These are phyloP conservation scores for Aegotheles bennettii DNA, from an alignment of 2,113 vertebrate species.

Conservation along the genomic window DNA sequence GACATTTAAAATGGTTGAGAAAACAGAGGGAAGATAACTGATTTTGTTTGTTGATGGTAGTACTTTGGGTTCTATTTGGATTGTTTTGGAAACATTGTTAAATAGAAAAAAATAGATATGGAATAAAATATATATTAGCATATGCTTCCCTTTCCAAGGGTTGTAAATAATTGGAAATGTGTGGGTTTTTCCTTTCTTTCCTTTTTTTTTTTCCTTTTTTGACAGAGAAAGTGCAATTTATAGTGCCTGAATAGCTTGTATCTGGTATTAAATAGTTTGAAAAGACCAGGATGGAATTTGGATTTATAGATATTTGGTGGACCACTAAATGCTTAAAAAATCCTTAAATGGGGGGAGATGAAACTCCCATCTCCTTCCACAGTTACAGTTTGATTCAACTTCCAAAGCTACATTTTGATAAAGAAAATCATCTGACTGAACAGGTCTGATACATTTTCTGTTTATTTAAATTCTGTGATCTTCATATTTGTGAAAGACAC, in stretches of 20 bases:
- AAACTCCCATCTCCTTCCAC: background rate
- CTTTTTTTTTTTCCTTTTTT: background rate
- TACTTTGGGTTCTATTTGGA: background rate
- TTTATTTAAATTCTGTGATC: background rate
- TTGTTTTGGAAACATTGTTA: background rate
- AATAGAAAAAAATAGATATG: background rate
- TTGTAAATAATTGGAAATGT: background rate
- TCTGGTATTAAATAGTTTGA: background rate
- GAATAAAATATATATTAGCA: background rate
- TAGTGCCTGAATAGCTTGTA: background rate
- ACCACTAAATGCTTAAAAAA: background rate
- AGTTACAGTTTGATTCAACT: too few species aligned
- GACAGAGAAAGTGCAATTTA: background rate
- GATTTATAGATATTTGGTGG: background rate
- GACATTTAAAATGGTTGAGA: background rate
- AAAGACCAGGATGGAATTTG: background rate
- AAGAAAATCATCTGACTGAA: background rate
- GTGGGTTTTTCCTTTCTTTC: fast-evolving
- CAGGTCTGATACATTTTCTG: background rate
- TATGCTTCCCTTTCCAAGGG: background rate
- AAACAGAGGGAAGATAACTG: background rate
- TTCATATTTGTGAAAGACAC: background rate
- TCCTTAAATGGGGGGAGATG: background rate
- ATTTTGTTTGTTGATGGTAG: background rate
- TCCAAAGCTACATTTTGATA: background rate